phyloP scores from a whole-genome alignment of 2,797 vertebrate species.

The Anolis apletophallus region DNA sequence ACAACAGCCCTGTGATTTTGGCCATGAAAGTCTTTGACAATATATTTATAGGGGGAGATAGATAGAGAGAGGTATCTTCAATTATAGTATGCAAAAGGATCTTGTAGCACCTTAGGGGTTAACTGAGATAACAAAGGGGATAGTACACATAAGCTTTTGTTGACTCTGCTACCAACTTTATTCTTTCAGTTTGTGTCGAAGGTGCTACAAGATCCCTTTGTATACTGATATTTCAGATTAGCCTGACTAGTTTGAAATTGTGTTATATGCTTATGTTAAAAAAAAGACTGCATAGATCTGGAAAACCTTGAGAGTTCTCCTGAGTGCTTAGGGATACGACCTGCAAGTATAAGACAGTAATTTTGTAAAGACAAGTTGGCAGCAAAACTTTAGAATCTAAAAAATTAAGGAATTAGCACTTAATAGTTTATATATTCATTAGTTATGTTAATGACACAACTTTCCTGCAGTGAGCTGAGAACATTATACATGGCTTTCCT shows the following conservation, averaged over 20 bases:
- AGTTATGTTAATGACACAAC: background rate
- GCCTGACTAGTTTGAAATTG: too few species aligned
- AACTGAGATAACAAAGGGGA: too few species aligned
- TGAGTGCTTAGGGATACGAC: background rate
- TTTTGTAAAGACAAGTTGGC: slow-evolving; percentile 15
- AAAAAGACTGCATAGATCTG: background rate
- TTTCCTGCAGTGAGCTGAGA: background rate
- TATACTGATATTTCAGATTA: too few species aligned
- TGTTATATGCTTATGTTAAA: background rate
- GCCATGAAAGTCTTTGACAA: too few species aligned
- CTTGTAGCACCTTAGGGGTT: too few species aligned
- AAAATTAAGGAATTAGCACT: background rate
- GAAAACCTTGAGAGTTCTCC: background rate
- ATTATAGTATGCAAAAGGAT: background rate
- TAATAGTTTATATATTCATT: background rate
- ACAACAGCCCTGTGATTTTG: too few species aligned
- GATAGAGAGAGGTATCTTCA: slow-evolving; percentile 32
- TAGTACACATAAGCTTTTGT: too few species aligned
- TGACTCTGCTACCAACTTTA: too few species aligned
- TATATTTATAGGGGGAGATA: too few species aligned
- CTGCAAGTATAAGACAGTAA: slow-evolving; percentile 9
- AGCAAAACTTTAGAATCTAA: slow-evolving; percentile 41
- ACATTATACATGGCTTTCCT: background rate
- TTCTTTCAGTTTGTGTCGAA: too few species aligned
- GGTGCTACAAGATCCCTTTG: too few species aligned